Base-by-base conservation (phyloP, 2,888 invertebrate genomes). In the Tachina grossa region DNA sequence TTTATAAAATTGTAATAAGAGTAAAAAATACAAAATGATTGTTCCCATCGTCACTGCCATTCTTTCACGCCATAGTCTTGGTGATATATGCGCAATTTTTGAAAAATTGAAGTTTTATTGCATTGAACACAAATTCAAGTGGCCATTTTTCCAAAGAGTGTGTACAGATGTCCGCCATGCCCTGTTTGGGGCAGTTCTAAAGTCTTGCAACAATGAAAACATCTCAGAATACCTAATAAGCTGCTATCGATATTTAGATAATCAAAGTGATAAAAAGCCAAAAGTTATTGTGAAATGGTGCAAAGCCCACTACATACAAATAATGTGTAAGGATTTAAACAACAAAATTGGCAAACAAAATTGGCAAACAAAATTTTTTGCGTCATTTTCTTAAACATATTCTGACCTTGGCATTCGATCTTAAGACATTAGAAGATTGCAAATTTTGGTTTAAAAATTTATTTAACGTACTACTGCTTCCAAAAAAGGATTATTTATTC, bases 161-260 rank as follows among this genome's bases (percentile, higher is more conserved):
- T 51, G 51, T 16, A 51, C 16, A n/a, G 51, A 51, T 49, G 31
- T 66, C 9, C 51, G 66, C 49, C 51, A 49, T 22, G 49, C 66
- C 1, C 19, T 55, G 19, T 43, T 55, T 47, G 65, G 47, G 14
- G 65, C 22, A 22, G 31, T 65, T 9, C 47, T 65, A 19, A 47
- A 14, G 31, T 65, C 22, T 9, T 69, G 53, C 9, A 69, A 55
- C 14, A 10, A 16, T 10, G 16, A 68, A 68, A 39, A 51, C 11
- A 11, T 68, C 16, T 51, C 51, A 0, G 39, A 68, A 0, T 68
- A 51, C 16, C 11, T 39, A 2, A 14, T 13, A 10, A 6, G 11
- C 39, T 68, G 68, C 51, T 68, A 51, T 39, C 13, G 51, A 11
- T 10, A 66, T 43, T 6, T 66, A 10, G 51, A 66, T 39, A 49